Evolutionary conservation across 2,797 vertebrate species (phyloP), one percentile per base, ranked within the genome.

Genomic region (Myotis findleyi): DNA sequence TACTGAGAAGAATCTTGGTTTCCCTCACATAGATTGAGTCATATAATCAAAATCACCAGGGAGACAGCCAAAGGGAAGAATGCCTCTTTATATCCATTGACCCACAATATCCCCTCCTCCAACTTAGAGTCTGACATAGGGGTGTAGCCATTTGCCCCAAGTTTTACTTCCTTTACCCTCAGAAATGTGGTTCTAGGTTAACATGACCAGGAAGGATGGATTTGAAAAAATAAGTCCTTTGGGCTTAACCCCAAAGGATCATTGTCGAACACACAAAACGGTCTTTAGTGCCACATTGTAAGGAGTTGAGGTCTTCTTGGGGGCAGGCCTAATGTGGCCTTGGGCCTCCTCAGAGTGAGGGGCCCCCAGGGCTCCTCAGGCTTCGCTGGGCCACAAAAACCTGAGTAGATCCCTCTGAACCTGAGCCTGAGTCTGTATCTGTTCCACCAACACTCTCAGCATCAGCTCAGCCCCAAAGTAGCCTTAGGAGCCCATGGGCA

Each of bases 1-100:
- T 89, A 64, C 44, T 75, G 64, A 94, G 87, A 96, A 96, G 66
- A 86, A 92, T 68, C 87, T 69, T 83, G 18, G 47, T 95, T 79
- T 72, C 69, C 66, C 41, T 76, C 33, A 12, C 33, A 69, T 13
- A 77, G 86, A 38, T 4, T 84, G 87, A 96, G 55, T 90, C 88
- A 92, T 76, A 20, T 17, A 77, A 21, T 83, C 59, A 87, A 8
- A 59, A 84, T 80, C 59, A 66, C 36, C 79, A 75, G 68, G 69
- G 73, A 75, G 87, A 41, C 20, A 64, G 57, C 89, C 81, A 85
- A 81, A 59, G 68, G 25, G 62, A 51, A 92, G 17, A 71, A 33
- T 66, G 23, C 36, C 59, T 83, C 33, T 59, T 66, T 53, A 1
- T 47, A 66, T 30, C 21, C 53, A 20, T 27, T 59, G 10, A 25